A percentile compares a stretch with the other conserved stretches of the same genome.
Conservation (phyloP, 2,797 vertebrate species). For the Rhynchonycteris naso region DNA sequence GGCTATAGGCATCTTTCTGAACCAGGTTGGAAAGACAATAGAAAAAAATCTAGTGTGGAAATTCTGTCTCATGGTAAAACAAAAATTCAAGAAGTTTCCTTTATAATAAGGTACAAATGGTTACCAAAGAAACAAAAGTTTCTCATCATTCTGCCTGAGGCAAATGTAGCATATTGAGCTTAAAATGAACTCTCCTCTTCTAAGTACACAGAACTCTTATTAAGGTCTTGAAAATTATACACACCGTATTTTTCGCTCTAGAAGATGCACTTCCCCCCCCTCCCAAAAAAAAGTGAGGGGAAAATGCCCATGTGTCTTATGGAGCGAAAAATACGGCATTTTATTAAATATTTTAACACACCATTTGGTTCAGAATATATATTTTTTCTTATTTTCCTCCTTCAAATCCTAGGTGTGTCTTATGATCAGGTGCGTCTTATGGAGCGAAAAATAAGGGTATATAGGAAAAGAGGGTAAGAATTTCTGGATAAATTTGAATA, state of each 20-base stretch:
- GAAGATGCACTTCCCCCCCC: too few relatives aligned
- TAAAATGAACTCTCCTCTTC: constrained; percentile 67
- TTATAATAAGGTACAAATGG: constrained; percentile 64
- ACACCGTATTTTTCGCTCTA: background rate
- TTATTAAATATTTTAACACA: too few relatives aligned
- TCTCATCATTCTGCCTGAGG: constrained; percentile 37
- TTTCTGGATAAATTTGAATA: constrained; percentile 71
- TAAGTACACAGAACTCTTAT: constrained; percentile 45
- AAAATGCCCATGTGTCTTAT: too few relatives aligned
- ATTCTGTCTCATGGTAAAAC: constrained; percentile 52
- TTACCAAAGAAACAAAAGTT: constrained; percentile 74
- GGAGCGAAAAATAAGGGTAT: too few relatives aligned
- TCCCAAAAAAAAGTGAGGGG: too few relatives aligned
- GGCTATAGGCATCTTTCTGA: constrained; percentile 66
- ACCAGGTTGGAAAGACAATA: constrained; percentile 55
- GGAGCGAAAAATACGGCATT: too few relatives aligned
- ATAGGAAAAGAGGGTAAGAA: constrained; percentile 58
- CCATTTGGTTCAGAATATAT: too few relatives aligned
- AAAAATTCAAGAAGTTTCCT: constrained; percentile 65
- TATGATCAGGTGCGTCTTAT: too few relatives aligned
- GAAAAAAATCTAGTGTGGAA: constrained; percentile 76
- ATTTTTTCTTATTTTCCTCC: too few relatives aligned
- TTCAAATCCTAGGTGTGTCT: too few relatives aligned
- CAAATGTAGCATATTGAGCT: constrained; percentile 68
- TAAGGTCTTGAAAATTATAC: constrained; percentile 67